Evolutionary conservation across 1,140 invertebrate species (phyloP).

Genomic region (Trinorchestia longiramus): DNA sequence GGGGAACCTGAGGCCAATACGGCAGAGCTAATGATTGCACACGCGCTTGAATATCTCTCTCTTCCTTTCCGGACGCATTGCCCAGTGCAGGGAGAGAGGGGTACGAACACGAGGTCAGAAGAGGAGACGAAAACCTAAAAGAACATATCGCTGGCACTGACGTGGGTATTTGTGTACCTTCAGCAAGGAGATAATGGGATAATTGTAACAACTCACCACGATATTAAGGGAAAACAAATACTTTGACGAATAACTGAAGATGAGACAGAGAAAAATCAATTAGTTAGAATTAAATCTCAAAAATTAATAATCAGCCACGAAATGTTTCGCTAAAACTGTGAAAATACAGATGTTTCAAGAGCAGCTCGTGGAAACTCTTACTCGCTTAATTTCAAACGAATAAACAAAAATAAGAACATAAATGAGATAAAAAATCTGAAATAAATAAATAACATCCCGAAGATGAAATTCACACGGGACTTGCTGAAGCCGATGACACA

Average conservation of each 20-base stretch:
- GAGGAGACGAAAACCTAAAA: neutral
- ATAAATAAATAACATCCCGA: too few species aligned
- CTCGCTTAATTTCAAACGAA: too few species aligned
- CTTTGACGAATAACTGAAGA: neutral
- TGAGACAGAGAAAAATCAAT: neutral
- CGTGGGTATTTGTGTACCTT: neutral
- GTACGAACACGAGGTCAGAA: neutral
- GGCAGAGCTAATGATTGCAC: slow-evolving; percentile 33
- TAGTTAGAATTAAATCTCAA: neutral
- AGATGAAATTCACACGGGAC: too few species aligned
- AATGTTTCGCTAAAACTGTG: too few species aligned
- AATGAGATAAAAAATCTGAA: too few species aligned
- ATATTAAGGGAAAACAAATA: neutral
- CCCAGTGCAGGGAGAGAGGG: neutral
- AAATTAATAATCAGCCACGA: neutral
- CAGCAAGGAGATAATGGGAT: neutral
- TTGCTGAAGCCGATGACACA: too few species aligned
- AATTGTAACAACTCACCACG: neutral
- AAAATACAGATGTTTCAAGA: too few species aligned
- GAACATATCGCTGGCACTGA: neutral
- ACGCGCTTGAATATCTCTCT: neutral
- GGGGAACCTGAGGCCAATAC: slow-evolving; percentile 19
- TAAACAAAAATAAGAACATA: too few species aligned
- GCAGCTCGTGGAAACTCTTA: too few species aligned
- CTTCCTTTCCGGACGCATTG: neutral